Evolutionary conservation across 2,888 invertebrate genomes (phyloP).

Genomic region (Poecilus cupreus): DNA sequence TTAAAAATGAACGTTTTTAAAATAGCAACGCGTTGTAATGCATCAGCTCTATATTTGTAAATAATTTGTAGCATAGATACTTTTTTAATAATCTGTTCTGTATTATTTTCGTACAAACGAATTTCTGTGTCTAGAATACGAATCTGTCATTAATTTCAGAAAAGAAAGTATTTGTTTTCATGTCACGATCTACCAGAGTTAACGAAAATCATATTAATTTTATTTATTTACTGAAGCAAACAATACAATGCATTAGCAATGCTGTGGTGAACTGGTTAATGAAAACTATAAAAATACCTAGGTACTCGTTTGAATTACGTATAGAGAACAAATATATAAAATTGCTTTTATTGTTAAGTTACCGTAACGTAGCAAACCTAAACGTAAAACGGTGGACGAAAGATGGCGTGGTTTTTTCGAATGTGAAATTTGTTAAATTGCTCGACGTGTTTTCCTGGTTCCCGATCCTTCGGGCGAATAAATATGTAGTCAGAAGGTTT

Average conservation of each 20-base stretch:
- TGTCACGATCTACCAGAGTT: neutral
- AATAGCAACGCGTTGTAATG: too few species aligned
- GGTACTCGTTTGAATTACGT: neutral
- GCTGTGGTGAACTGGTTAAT: neutral
- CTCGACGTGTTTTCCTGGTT: conserved; percentile 49
- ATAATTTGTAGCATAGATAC: neutral
- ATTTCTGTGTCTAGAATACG: neutral
- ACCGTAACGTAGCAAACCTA: conserved; percentile 1
- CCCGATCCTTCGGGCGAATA: conserved; percentile 48
- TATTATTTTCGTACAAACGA: conserved; percentile 12
- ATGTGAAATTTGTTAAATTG: conserved; percentile 54
- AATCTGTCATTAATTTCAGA: neutral
- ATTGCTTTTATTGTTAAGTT: neutral
- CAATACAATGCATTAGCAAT: neutral
- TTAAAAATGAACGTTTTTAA: too few species aligned
- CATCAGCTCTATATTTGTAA: neutral
- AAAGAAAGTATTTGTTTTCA: neutral
- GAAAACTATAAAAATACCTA: neutral
- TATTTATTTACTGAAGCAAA: neutral
- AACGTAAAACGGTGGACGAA: conserved; percentile 2
- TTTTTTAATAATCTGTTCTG: neutral
- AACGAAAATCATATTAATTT: conserved; percentile 19
- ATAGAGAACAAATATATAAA: neutral
- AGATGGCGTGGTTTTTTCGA: conserved; percentile 32
- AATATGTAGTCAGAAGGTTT: conserved; percentile 53